A percentile compares a stretch with the other conserved stretches of the same genome.
phyloP scores from a whole-genome alignment of 2,113 vertebrate genomes.

The Salvelinus sp. region DNA sequence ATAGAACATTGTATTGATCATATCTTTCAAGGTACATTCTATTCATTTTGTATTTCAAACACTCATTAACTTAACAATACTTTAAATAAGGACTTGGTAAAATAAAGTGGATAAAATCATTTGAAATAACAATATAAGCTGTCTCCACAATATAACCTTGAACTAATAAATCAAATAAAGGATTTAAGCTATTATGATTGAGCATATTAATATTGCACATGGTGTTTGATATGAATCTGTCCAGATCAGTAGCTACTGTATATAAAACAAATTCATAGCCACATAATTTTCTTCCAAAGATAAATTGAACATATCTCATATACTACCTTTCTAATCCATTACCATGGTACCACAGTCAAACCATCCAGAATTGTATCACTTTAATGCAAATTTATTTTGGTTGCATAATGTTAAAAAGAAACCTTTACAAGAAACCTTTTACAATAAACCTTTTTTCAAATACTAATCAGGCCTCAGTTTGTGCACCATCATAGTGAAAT shows the following conservation, averaged over 20 bases:
- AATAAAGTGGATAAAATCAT: constrained; percentile 65
- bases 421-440: no score
- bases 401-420: constrained; percentile 81
- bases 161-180: constrained; percentile 70
- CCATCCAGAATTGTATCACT: constrained; percentile 20
- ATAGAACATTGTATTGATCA: constrained; percentile 80
- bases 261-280: constrained; percentile 53
- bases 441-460: constrained; percentile 59
- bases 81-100: constrained; percentile 74
- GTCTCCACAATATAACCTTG: constrained; percentile 66
- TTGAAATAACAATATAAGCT: constrained; percentile 50
- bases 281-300: constrained; percentile 21
- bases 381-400: constrained; percentile 85
- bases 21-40: constrained; percentile 81
- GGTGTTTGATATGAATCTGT: constrained; percentile 65
- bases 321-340: constrained; percentile 8
- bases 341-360: no score
- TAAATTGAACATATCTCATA: constrained; percentile 18
- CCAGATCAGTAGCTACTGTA: constrained; percentile 38
- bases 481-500: constrained; percentile 49
- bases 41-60: constrained; percentile 77
- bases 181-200: constrained; percentile 69
- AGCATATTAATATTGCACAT: constrained; percentile 79
- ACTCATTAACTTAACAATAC: constrained; percentile 78
- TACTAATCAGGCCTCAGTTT: constrained; percentile 59